phyloP scores from a whole-genome alignment of 2,797 vertebrate genomes.

The Mycteria americana region DNA sequence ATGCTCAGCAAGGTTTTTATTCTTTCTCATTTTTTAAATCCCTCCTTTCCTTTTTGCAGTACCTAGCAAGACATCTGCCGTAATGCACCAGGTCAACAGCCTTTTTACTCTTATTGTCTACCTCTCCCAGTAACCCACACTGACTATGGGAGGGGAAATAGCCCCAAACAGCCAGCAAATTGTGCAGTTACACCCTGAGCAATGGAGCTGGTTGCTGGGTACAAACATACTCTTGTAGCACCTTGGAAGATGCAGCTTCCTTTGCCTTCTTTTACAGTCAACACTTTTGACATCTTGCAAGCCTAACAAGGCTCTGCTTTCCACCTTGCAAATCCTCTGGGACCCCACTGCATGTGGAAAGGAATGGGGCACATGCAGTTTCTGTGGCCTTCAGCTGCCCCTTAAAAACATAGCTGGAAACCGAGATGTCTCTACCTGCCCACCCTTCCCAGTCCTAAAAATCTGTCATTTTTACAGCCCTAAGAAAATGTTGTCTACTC shows the following conservation, averaged over 20 bases:
- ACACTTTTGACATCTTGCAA: neutral
- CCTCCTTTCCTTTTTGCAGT: neutral
- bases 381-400: neutral
- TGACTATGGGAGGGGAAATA: accelerated
- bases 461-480: neutral
- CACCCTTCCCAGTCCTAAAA: neutral
- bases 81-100: neutral
- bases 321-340: neutral
- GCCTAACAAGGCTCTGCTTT: neutral
- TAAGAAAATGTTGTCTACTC: neutral
- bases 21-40: neutral
- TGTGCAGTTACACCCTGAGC: neutral
- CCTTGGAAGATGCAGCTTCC: neutral
- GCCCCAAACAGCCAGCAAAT: neutral
- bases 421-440: neutral
- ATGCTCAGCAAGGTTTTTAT: neutral
- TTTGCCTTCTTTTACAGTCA: neutral
- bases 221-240: neutral
- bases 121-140: neutral
- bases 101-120: neutral
- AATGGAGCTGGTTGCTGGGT: neutral
- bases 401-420: neutral
- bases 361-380: accelerated
- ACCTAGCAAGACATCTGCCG: neutral
- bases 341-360: neutral